phyloP scores from a whole-genome alignment of 2,113 vertebrate genomes.

The Sorex araneus region DNA sequence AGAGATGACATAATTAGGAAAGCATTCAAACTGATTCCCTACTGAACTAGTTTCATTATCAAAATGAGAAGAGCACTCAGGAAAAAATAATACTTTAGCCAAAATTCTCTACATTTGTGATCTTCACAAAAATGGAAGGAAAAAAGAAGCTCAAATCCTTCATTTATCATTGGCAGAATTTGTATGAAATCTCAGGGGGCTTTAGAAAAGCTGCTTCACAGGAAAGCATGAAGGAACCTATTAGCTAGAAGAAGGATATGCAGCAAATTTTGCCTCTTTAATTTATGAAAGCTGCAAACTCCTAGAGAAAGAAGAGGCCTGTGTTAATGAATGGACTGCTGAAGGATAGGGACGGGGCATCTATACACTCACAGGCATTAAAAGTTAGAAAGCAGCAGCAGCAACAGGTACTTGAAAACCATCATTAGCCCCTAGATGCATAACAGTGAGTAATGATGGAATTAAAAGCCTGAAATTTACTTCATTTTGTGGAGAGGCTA shows the following conservation, averaged over 20 bases:
- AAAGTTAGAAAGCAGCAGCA: constrained; percentile 2
- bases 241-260: constrained; percentile 64
- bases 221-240: constrained; percentile 58
- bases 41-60: constrained; percentile 65
- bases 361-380: constrained; percentile 30
- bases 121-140: constrained; percentile 70
- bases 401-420: background rate
- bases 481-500: background rate
- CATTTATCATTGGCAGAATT: constrained; percentile 60
- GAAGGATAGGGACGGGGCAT: background rate
- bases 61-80: constrained; percentile 41
- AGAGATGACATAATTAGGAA: constrained; percentile 20
- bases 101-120: constrained; percentile 63
- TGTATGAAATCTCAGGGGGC: background rate
- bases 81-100: constrained; percentile 75
- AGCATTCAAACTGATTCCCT: constrained; percentile 37
- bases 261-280: constrained; percentile 68
- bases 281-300: constrained; percentile 81
- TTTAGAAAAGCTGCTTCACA: constrained; percentile 45
- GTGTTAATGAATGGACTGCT: constrained; percentile 69
- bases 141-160: constrained; percentile 18
- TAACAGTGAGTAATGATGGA: background rate
- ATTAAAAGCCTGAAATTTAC: background rate
- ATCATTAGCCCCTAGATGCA: background rate
- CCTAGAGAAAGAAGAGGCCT: constrained; percentile 66